A percentile compares a stretch with the other conserved stretches of the same genome.
Conservation (phyloP, 2,797 vertebrate genomes). For the Danio jaintianensis region DNA sequence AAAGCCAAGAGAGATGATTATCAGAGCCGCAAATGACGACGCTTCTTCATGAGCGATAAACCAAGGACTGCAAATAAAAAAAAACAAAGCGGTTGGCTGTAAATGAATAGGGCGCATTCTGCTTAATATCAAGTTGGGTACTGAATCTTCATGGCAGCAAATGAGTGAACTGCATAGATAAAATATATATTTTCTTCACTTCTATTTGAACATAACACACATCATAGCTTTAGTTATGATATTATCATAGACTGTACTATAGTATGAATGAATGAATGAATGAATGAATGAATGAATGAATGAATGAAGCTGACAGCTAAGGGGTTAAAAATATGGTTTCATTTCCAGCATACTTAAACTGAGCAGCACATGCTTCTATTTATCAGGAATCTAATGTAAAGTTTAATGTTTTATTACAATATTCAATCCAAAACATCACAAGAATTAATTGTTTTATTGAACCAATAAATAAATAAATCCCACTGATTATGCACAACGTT, state of each 20-base stretch:
- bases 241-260: no score
- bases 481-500: neutral
- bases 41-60: neutral
- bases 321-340: no score
- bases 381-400: no score
- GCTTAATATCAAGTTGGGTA: neutral
- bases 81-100: neutral
- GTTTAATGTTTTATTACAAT: neutral
- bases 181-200: no score
- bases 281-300: no score
- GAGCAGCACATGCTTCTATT: no score
- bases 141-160: neutral
- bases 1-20: conserved; percentile 12
- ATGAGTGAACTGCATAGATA: no score
- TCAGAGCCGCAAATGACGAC: neutral
- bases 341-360: no score
- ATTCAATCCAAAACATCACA: neutral
- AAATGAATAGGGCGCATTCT: neutral
- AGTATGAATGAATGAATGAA: no score
- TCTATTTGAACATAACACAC: neutral
- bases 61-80: neutral
- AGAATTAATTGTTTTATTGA: neutral
- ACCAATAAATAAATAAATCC: neutral
- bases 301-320: no score
- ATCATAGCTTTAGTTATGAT: neutral